Percentiles rank a stretch among this genome's conserved stretches.
Conservation (phyloP, 1,140 invertebrate genomes). For the Chrysomallon squamiferum region DNA sequence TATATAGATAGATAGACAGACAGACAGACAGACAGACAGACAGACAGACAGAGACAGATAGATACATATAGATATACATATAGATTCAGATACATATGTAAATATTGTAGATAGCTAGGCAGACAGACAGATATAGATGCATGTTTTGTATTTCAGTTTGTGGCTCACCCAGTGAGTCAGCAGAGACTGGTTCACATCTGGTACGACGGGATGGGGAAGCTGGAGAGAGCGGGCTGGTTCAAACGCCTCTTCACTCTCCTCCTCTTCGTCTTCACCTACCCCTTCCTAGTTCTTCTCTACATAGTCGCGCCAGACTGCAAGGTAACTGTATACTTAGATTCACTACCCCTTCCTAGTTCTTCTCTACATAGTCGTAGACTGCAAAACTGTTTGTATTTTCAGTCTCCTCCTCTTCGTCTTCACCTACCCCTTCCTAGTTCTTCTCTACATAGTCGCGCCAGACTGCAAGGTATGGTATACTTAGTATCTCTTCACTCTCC, state of each 20-base stretch:
- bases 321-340: too few relatives aligned
- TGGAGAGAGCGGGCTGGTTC: constrained; percentile 34
- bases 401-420: constrained; percentile 39
- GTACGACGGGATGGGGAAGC: constrained; percentile 55
- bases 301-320: constrained; percentile 43
- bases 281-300: constrained; percentile 45
- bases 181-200: constrained; percentile 63
- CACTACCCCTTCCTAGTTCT: too few relatives aligned
- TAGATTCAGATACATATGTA: too few relatives aligned
- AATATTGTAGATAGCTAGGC: too few relatives aligned
- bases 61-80: too few relatives aligned
- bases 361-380: not conserved
- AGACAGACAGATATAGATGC: too few relatives aligned
- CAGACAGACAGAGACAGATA: too few relatives aligned
- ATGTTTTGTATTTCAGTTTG: constrained; percentile 60
- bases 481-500: too few relatives aligned
- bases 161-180: constrained; percentile 61
- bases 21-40: too few relatives aligned
- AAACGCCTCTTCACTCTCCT: constrained; percentile 31
- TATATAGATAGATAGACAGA: too few relatives aligned
- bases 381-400: too few relatives aligned
- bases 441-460: constrained; percentile 46
- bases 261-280: constrained; percentile 47
- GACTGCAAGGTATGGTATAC: constrained; percentile 43
- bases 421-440: constrained; percentile 47